Evolutionary conservation across 2,888 invertebrate genomes (phyloP), one percentile per base, ranked within the genome.

Genomic region (Drosophila buzzatii): DNA sequence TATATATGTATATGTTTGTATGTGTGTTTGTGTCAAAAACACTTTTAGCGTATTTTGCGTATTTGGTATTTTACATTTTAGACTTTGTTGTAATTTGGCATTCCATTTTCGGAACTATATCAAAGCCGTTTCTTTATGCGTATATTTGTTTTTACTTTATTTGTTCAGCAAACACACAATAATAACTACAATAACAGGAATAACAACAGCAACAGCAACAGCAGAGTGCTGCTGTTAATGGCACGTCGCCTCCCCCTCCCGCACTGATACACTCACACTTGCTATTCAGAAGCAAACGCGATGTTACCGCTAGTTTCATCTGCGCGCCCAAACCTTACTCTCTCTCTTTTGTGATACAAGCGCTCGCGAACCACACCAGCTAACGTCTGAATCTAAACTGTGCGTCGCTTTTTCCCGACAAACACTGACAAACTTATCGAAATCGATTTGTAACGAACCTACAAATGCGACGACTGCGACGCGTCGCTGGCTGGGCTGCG

Each of bases 371-470:
- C 82, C 76, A 70, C 88, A 82, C 72, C 85, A 74, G 79, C 65
- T 75, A 75, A 72, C 88, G 85, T 82, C 84, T 88, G 82, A 74
- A 47, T 73, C 41, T 79, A 72, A 72, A 79, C 79, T 78, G 81
- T 78, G 79, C 79, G 76, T 82, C 79, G 79, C 82, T 70, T 79
- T 86, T 86, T 85, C 77, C 78, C 91, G 87, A 82, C 90, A 92
- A 92, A 91, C 90, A 92, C 90, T 83, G 85, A 90, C 92, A 91
- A 91, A 91, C 91, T 90, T 90, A 88, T 81, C 85, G 91, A 89
- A 91, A 91, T 91, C 90, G 91, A 91, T 91, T 91, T 92, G 91
- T 91, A 91, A 91, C 91, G 84, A 81, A 89, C 83, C 82, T 77
- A 79, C 77, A 77, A 66, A 72, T 58, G 65, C 58, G 76, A 70